Percentiles rank a stretch among this genome's conserved stretches.
phyloP scores from a whole-genome alignment of 1,140 invertebrate genomes.

The Caenorhabditis remanei region DNA sequence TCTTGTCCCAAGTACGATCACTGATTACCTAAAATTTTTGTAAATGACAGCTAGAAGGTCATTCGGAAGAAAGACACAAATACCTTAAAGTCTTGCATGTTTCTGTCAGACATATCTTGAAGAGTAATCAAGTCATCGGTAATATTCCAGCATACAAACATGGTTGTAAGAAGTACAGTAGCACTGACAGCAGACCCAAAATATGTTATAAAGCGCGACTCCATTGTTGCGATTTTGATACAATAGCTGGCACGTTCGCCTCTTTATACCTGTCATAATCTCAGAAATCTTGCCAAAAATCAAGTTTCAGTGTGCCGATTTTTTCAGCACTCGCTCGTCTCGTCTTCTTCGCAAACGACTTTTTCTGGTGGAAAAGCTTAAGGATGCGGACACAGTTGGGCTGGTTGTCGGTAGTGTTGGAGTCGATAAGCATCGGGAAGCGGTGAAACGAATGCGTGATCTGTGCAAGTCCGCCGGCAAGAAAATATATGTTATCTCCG shows the following conservation, averaged over 20 bases:
- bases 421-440: slow-evolving; percentile 60
- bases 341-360: slow-evolving; percentile 60
- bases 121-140: background rate
- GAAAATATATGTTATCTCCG: slow-evolving; percentile 67
- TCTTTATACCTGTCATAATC: slow-evolving; percentile 37
- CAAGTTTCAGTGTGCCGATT: background rate
- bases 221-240: slow-evolving; percentile 21
- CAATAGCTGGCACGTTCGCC: background rate
- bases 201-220: slow-evolving; percentile 23
- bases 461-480: slow-evolving; percentile 65
- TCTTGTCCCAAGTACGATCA: slow-evolving; percentile 43
- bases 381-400: slow-evolving; percentile 62
- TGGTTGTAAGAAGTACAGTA: slow-evolving; percentile 12
- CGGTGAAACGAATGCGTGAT: slow-evolving; percentile 64
- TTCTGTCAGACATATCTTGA: background rate
- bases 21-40: slow-evolving; percentile 13
- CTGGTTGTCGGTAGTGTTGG: slow-evolving; percentile 62
- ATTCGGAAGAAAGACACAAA: background rate
- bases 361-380: slow-evolving; percentile 62
- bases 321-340: slow-evolving; percentile 59
- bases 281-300: slow-evolving; percentile 41
- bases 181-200: background rate
- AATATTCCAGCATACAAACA: slow-evolving; percentile 29
- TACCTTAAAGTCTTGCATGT: slow-evolving; percentile 20
- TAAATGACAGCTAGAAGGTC: slow-evolving; percentile 9